Base-by-base conservation (phyloP, 2,113 vertebrate genomes). In the Collichthys lucidus region DNA sequence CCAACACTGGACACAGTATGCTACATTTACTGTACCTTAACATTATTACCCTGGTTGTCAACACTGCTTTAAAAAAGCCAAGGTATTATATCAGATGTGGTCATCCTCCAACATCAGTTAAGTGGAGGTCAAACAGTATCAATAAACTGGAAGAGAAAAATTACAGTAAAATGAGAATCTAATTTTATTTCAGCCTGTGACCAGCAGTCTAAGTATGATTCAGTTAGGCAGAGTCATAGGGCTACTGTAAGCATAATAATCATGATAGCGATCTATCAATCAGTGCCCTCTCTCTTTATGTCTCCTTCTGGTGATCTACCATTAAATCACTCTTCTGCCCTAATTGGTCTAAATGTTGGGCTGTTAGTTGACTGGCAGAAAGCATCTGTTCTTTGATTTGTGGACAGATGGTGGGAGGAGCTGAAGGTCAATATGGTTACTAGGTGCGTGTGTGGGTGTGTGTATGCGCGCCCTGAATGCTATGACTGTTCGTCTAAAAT, bases 351-450 rank as follows among this genome's bases (percentile, higher is more conserved):
- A 93, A 93, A 92, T 90, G 90, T 90, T 74, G 72, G 55, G 65
- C 83, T 85, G 84, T 92, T 91, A 89, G 82, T 88, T 90, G 92
- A 93, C 76, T 87, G 93, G 82, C 92, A 88, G 87, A 66, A 69
- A 91, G 88, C 93, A 93, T 89, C 92, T 94, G 93, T 77, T 92
- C 88, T 80, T 73, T 91, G 91, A 92, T 91, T 90, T 87, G 80
- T 91, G 72, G 87, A 91, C 90, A 92, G 90, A 92, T 92, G 91
- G 88, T 87, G 86, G 88, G 87, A 84, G 80, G 88, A 71, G 76
- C 82, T 92, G 87, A 94, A 94, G 91, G 93, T 94, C 93, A 90
- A 62, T 24, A 20, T 69, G 79, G 72, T 79, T 82, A 74, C 79
- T 79, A 74, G 62, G 62, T 77, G 26, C 68, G 65, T 69, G 81